These are phyloP conservation scores for Rhopalosiphum maidis DNA, from an alignment of 1,140 invertebrate genomes.

Conservation along the genomic window DNA sequence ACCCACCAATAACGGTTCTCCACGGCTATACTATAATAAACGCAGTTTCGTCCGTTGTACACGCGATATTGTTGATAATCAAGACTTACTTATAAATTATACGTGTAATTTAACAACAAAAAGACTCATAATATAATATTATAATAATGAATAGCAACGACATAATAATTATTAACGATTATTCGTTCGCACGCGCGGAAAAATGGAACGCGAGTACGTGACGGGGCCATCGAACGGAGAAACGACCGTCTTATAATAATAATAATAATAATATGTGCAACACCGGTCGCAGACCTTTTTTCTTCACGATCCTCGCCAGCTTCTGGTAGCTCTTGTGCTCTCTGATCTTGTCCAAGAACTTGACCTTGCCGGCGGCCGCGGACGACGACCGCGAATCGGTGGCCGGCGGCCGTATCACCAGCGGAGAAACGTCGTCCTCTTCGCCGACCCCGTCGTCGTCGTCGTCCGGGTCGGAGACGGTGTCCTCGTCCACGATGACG, in stretches of 20 bases:
- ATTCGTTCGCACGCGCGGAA: background rate
- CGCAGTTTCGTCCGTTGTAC: background rate
- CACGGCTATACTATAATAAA: background rate
- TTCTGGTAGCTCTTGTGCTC: slow-evolving; percentile 56
- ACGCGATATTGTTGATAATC: too few relatives aligned
- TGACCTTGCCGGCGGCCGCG: background rate
- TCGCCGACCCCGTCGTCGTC: background rate
- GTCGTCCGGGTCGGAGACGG: slow-evolving; percentile 62
- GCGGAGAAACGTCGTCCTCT: background rate
- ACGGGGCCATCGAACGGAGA: background rate
- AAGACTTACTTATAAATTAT: too few relatives aligned
- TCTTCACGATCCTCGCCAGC: slow-evolving; percentile 55
- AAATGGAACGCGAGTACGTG: background rate
- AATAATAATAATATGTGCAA: background rate
- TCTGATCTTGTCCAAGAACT: slow-evolving; percentile 49
- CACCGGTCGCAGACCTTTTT: background rate
- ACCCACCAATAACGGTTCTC: too few relatives aligned
- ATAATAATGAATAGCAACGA: too few relatives aligned
- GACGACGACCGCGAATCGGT: background rate
- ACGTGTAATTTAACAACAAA: too few relatives aligned
- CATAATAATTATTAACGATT: background rate
- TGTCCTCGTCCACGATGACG: slow-evolving; percentile 65
- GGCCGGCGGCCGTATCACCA: slow-evolving; percentile 59
- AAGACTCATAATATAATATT: too few relatives aligned
- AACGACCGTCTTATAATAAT: background rate